These are phyloP conservation scores for Glyptemys insculpta DNA, from an alignment of 2,797 vertebrate genomes.

Conservation along the genomic window DNA sequence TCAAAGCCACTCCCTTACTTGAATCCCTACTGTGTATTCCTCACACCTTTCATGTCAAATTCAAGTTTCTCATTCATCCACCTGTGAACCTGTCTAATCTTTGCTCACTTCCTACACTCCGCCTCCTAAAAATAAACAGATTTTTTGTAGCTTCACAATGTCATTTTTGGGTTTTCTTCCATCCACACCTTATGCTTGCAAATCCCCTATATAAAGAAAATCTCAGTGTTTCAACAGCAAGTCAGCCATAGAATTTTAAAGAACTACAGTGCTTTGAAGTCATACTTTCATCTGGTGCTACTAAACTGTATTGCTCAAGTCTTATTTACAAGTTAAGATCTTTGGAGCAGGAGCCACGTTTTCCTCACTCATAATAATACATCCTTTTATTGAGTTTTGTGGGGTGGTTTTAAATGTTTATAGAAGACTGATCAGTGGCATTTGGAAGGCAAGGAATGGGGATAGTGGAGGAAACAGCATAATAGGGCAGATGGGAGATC, in stretches of 20 bases:
- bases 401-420: neutral
- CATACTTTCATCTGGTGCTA: slow-evolving; percentile 4
- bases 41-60: slow-evolving; percentile 1
- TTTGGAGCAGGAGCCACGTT: neutral
- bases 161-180: slow-evolving; percentile 52
- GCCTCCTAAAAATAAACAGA: slow-evolving; percentile 20
- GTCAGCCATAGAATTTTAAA: slow-evolving; percentile 11
- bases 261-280: slow-evolving; percentile 14
- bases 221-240: slow-evolving; percentile 66
- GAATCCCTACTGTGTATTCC: neutral
- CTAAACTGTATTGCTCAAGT: neutral
- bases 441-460: neutral
- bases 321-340: neutral
- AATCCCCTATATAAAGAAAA: slow-evolving; percentile 59
- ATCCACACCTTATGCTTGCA: slow-evolving; percentile 33
- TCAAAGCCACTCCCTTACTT: neutral
- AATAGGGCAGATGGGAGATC: fast-evolving
- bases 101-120: neutral
- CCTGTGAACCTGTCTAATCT: fast-evolving
- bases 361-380: neutral
- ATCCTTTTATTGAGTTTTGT: too few relatives aligned
- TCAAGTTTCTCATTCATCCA: neutral
- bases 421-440: neutral
- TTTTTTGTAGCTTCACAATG: neutral
- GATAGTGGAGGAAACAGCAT: neutral